Evolutionary conservation across 2,888 invertebrate genomes (phyloP).

Genomic region (Tetanocera ferruginea): DNA sequence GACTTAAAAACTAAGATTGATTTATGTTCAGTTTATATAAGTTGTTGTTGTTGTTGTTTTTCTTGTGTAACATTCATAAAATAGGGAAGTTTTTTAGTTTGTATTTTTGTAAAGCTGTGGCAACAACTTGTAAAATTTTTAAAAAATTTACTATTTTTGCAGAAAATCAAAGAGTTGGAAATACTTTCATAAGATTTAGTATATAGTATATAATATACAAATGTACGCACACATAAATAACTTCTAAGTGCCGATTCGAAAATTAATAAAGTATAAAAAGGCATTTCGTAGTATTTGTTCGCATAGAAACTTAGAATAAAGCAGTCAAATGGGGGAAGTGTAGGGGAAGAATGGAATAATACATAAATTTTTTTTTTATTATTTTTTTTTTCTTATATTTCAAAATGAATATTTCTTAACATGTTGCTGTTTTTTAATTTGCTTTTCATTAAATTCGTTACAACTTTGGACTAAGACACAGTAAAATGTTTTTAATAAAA

Average conservation of each 20-base stretch:
- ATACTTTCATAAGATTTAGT: conserved; percentile 6
- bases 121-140: conserved; percentile 4
- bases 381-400: conserved; percentile 1
- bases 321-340: background rate
- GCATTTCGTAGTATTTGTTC: conserved; percentile 38
- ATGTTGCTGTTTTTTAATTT: conserved; percentile 16
- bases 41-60: conserved; percentile 14
- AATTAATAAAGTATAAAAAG: conserved; percentile 32
- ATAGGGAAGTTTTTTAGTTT: conserved; percentile 33
- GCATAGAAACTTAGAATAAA: background rate
- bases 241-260: conserved; percentile 9
- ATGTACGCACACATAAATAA: conserved; percentile 22
- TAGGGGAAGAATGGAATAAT: background rate
- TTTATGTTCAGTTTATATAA: conserved; percentile 5
- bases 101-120: conserved; percentile 28
- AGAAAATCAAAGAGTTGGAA: background rate
- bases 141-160: background rate
- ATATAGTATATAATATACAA: conserved; percentile 25
- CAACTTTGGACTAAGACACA: conserved; percentile 71
- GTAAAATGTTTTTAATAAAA: conserved; percentile 56
- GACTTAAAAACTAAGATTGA: conserved; percentile 19
- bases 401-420: background rate
- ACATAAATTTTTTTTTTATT: background rate
- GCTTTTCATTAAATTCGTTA: conserved; percentile 63
- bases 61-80: conserved; percentile 20